A percentile compares a stretch with the other conserved stretches of the same genome.
These are phyloP conservation scores for Netelia inedita DNA, from an alignment of 2,888 invertebrate species.

Conservation along the genomic window DNA sequence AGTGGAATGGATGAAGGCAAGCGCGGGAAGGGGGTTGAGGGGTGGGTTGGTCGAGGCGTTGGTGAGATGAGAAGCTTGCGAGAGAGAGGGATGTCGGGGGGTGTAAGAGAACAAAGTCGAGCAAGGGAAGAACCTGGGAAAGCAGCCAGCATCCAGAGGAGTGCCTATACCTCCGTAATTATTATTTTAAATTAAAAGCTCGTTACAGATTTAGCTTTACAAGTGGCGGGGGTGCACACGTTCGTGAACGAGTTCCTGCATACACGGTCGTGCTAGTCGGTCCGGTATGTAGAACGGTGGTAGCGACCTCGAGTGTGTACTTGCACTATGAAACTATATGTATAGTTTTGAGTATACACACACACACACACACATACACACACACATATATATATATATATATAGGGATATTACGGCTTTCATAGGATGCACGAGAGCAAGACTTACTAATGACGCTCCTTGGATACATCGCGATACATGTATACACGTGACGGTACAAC, in stretches of 20 bases:
- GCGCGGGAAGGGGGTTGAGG: background rate
- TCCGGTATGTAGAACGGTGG: too few relatives aligned
- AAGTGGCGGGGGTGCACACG: slow-evolving; percentile 11
- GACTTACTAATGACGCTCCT: slow-evolving; percentile 59
- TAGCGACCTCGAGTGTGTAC: slow-evolving; percentile 27
- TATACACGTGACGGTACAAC: background rate
- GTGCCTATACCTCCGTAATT: slow-evolving; percentile 55
- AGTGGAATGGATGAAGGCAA: too few relatives aligned
- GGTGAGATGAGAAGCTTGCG: background rate
- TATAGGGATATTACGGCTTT: slow-evolving; percentile 14
- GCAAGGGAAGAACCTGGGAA: slow-evolving; percentile 27
- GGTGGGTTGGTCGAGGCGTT: background rate
- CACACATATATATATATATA: too few relatives aligned
- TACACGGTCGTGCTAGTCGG: slow-evolving; percentile 3
- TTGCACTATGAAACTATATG: slow-evolving; percentile 39
- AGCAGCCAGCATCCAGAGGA: slow-evolving; percentile 28
- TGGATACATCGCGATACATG: slow-evolving; percentile 48
- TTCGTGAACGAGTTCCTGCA: background rate
- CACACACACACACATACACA: too few relatives aligned
- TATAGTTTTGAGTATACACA: background rate
- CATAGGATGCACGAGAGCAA: slow-evolving; percentile 39
- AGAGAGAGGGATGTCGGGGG: background rate
- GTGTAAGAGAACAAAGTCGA: background rate
- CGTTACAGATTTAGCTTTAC: slow-evolving; percentile 59
- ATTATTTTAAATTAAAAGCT: slow-evolving; percentile 66